A percentile compares a stretch with the other conserved stretches of the same genome.
Evolutionary conservation across 2,888 invertebrate species (phyloP).

Genomic region (Marronus borbonicus): DNA sequence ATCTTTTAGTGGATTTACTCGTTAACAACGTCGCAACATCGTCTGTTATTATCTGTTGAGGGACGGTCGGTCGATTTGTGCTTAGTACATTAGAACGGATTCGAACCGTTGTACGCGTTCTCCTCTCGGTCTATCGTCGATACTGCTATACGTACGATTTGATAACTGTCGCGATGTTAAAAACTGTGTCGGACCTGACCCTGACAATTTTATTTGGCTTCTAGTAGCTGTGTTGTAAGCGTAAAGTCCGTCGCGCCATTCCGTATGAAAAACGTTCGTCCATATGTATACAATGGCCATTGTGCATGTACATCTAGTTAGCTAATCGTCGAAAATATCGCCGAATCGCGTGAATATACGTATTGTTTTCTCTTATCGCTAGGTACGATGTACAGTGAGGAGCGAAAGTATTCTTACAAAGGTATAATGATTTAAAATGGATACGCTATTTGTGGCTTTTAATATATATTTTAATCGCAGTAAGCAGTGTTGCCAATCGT

Average conservation of each 20-base stretch:
- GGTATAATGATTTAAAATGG: too few relatives aligned
- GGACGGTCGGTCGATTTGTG: background rate
- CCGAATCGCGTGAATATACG: background rate
- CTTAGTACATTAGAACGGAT: background rate
- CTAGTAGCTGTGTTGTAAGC: constrained; percentile 4
- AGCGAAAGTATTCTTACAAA: background rate
- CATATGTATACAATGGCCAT: constrained; percentile 4
- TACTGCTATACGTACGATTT: background rate
- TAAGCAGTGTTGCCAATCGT: too few relatives aligned
- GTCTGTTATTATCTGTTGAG: background rate
- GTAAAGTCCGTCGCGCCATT: background rate
- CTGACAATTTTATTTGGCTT: constrained; percentile 67
- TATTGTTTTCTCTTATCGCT: constrained; percentile 4
- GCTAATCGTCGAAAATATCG: constrained; percentile 13
- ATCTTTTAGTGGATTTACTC: too few relatives aligned
- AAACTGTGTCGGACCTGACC: constrained; percentile 64
- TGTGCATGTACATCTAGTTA: background rate
- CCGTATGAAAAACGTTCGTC: background rate
- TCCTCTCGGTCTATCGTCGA: background rate
- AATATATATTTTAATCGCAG: too few relatives aligned
- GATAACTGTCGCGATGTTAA: constrained; percentile 63
- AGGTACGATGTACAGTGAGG: background rate
- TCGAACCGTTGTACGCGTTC: constrained; percentile 1
- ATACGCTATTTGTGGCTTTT: too few relatives aligned
- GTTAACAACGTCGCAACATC: too few relatives aligned